These are phyloP conservation scores for Agrilus cyanescens DNA, from an alignment of 2,888 invertebrate species.

Conservation along the genomic window DNA sequence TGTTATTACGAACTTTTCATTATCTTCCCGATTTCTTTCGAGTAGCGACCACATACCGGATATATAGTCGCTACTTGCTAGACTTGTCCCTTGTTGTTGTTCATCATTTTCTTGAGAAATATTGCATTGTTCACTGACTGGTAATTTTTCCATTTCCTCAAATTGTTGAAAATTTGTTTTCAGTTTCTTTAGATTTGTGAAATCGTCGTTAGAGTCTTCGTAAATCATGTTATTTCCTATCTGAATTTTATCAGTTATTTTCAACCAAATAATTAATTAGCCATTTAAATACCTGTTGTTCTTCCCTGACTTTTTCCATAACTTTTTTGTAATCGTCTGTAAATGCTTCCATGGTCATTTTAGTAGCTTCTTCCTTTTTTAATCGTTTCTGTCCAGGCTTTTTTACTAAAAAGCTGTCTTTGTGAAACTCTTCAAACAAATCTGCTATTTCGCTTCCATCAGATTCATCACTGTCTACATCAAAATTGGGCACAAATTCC, in stretches of 20 bases:
- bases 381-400: slow-evolving; percentile 15
- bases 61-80: slow-evolving; percentile 15
- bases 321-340: slow-evolving; percentile 24
- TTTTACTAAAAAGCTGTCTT: slow-evolving; percentile 17
- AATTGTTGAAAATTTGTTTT: slow-evolving; percentile 6
- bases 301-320: slow-evolving; percentile 18
- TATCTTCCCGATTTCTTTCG: slow-evolving; percentile 13
- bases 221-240: slow-evolving; percentile 9
- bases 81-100: background rate
- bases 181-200: slow-evolving; percentile 7
- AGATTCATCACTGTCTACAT: slow-evolving; percentile 17
- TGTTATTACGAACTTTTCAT: slow-evolving; percentile 18
- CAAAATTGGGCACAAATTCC: slow-evolving; percentile 15
- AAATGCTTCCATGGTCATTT: slow-evolving; percentile 21
- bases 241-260: slow-evolving; percentile 7
- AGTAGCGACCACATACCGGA: slow-evolving; percentile 25
- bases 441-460: slow-evolving; percentile 21
- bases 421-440: slow-evolving; percentile 22
- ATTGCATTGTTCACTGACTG: slow-evolving; percentile 3
- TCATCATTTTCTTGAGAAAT: no score
- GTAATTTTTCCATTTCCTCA: slow-evolving; percentile 6
- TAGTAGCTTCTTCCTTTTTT: slow-evolving; percentile 23
- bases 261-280: background rate
- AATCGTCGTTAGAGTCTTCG: slow-evolving; percentile 5
- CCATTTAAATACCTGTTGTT: slow-evolving; percentile 22